These are phyloP conservation scores for Chaitophorus viminalis DNA, from an alignment of 2,888 invertebrate species.

Conservation along the genomic window DNA sequence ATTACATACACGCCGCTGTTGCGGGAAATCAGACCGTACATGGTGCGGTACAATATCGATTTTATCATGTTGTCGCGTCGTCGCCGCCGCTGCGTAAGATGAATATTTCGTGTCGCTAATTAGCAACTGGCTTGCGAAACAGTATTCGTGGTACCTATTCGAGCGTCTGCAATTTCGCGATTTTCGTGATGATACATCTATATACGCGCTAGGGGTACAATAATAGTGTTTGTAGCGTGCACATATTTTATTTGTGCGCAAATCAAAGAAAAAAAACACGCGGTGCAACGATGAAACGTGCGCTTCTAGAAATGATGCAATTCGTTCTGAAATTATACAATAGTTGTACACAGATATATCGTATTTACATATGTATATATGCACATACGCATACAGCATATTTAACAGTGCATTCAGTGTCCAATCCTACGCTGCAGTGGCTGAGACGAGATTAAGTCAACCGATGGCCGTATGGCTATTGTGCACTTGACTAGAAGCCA, in stretches of 20 bases:
- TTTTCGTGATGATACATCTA: too few species aligned
- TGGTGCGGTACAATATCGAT: not conserved
- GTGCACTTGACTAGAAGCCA: slow-evolving; percentile 22
- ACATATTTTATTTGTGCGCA: too few species aligned
- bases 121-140: not conserved
- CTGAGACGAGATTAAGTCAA: slow-evolving; percentile 15
- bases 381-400: too few species aligned
- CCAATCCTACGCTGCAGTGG: slow-evolving; percentile 14
- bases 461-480: not conserved
- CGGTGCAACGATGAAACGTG: not conserved
- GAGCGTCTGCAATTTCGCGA: too few species aligned
- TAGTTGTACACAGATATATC: too few species aligned
- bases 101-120: not conserved
- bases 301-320: not conserved
- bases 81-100: not conserved
- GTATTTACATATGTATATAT: too few species aligned
- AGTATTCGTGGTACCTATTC: too few species aligned
- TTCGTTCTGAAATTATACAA: slow-evolving; percentile 1
- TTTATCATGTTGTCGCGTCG: not conserved
- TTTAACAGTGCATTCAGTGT: not conserved
- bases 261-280: too few species aligned
- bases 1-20: too few species aligned
- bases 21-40: not conserved
- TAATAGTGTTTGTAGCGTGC: too few species aligned
- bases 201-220: too few species aligned